These are phyloP conservation scores for Jaculus jaculus DNA, from an alignment of 2,113 vertebrate species.

Conservation along the genomic window DNA sequence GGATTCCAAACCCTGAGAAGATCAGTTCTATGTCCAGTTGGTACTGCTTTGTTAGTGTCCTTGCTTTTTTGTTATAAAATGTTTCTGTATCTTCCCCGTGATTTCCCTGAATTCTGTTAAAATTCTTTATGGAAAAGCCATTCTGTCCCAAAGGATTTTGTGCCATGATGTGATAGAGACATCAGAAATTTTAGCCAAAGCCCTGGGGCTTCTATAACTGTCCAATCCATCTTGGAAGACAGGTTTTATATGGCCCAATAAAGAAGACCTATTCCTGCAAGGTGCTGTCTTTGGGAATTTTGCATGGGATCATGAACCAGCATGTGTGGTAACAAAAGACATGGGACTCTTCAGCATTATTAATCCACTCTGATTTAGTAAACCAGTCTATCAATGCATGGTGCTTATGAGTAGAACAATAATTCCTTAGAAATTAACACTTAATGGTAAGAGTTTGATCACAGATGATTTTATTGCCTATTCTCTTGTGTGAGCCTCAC, in stretches of 20 bases:
- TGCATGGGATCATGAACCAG: background rate
- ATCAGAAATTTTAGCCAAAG: constrained; percentile 26
- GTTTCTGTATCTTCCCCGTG: background rate
- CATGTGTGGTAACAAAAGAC: background rate
- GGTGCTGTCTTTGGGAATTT: background rate
- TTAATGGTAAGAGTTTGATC: background rate
- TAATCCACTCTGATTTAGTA: background rate
- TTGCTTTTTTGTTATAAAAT: background rate
- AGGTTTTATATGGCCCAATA: background rate
- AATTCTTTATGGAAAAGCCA: constrained; percentile 26
- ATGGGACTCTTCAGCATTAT: background rate
- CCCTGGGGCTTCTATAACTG: background rate
- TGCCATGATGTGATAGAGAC: background rate
- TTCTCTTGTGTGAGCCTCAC: background rate
- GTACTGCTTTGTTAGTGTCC: background rate
- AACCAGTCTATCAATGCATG: background rate
- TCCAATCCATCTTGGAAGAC: background rate
- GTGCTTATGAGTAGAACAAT: background rate
- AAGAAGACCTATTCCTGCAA: background rate
- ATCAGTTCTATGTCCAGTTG: background rate
- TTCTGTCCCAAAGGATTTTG: background rate
- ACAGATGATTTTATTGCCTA: background rate
- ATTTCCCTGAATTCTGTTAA: background rate
- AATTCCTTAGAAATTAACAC: background rate
- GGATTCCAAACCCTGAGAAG: background rate